These are phyloP conservation scores for Eudasyphora cyanicolor DNA, from an alignment of 2,888 invertebrate species.

Conservation along the genomic window DNA sequence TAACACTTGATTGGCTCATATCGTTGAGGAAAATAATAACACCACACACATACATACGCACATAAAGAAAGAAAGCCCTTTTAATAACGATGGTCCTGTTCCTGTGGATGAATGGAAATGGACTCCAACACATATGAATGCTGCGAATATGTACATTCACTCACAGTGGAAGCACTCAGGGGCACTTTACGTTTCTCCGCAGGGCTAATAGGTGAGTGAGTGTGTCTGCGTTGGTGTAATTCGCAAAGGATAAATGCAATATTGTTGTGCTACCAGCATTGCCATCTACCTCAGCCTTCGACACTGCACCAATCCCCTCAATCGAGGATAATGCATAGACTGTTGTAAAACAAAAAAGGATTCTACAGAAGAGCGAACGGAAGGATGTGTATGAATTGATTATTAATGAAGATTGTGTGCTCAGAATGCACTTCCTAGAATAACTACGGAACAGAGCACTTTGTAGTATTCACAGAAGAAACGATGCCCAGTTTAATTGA, in stretches of 20 bases:
- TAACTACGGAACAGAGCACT: too few species aligned
- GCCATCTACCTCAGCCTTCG: background rate
- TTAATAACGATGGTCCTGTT: background rate
- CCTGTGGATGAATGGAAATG: background rate
- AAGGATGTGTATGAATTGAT: background rate
- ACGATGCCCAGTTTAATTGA: background rate
- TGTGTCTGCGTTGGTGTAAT: background rate
- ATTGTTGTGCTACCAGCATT: background rate
- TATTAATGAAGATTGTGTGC: background rate
- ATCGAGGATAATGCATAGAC: background rate
- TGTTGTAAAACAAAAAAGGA: background rate
- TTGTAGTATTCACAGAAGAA: background rate
- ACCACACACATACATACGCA: background rate
- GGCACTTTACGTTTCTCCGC: background rate
- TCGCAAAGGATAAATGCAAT: background rate
- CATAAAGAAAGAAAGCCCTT: background rate
- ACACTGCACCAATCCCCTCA: background rate
- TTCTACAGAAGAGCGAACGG: background rate
- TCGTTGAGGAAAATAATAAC: slow-evolving; percentile 17
- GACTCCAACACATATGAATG: background rate
- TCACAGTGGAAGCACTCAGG: background rate
- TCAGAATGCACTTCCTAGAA: background rate
- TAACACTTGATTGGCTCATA: slow-evolving; percentile 39
- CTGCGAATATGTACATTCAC: background rate
- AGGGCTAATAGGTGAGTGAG: background rate